Percentiles rank a stretch among this genome's conserved stretches.
These are phyloP conservation scores for Aleadryas rufinucha DNA, from an alignment of 2,113 vertebrate species.

Conservation along the genomic window DNA sequence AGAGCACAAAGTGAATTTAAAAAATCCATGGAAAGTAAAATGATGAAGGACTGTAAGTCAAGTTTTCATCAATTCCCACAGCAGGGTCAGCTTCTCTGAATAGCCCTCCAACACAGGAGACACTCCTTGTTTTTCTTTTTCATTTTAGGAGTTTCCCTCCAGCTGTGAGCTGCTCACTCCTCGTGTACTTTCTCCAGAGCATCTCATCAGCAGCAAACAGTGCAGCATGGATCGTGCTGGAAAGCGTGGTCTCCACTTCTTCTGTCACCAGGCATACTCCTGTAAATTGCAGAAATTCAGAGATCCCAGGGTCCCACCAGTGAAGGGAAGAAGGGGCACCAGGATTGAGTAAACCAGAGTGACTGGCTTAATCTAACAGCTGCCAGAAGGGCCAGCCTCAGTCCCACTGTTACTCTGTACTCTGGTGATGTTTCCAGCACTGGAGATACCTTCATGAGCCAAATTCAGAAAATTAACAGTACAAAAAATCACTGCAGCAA, in stretches of 20 bases:
- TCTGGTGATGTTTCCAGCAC: not conserved
- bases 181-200: not conserved
- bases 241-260: not conserved
- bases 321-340: not conserved
- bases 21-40: not conserved
- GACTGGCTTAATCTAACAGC: not conserved
- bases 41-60: not conserved
- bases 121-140: not conserved
- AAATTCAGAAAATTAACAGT: not conserved
- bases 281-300: not conserved
- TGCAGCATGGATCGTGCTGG: rapidly evolving
- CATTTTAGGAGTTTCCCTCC: not conserved
- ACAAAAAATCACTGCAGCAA: not conserved
- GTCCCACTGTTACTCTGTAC: not conserved
- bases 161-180: not conserved
- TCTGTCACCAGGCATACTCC: not conserved
- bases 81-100: not conserved
- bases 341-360: not conserved
- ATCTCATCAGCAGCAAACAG: not conserved
- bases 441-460: not conserved
- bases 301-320: not conserved
- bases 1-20: not conserved
- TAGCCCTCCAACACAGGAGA: not conserved
- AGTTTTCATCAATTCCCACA: not conserved
- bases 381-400: not conserved